phyloP scores from a whole-genome alignment of 2,888 invertebrate species.

The Pelosia muscerda region DNA sequence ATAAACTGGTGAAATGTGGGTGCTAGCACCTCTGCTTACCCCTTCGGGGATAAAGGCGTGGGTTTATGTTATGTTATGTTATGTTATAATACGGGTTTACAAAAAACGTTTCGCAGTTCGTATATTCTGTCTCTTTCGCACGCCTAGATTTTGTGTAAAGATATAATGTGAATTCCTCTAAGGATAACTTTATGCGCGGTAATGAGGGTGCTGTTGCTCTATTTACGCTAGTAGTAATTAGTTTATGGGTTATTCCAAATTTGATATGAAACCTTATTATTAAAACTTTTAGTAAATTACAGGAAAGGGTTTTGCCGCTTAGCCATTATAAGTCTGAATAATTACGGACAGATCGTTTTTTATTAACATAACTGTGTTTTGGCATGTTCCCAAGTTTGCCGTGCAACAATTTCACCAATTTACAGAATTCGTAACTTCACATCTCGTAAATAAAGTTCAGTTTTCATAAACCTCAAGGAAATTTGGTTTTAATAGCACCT shows the following conservation, averaged over 20 bases:
- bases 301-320: background rate
- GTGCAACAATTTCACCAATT: background rate
- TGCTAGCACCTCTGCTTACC: too few species aligned
- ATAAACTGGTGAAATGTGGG: too few species aligned
- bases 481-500: slow-evolving; percentile 6
- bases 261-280: background rate
- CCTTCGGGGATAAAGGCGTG: too few species aligned
- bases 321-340: slow-evolving; percentile 19
- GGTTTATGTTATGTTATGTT: too few species aligned
- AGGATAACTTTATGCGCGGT: too few species aligned
- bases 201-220: too few species aligned
- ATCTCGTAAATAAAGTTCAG: background rate
- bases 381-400: slow-evolving; percentile 32
- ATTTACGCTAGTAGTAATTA: too few species aligned
- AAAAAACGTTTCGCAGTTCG: too few species aligned
- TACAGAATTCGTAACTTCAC: background rate
- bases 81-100: too few species aligned
- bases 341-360: slow-evolving; percentile 25
- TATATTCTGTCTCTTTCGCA: too few species aligned
- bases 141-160: too few species aligned
- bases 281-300: background rate
- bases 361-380: slow-evolving; percentile 39
- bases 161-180: too few species aligned
- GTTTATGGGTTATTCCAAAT: slow-evolving; percentile 1
- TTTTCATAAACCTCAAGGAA: background rate